These are phyloP conservation scores for Mayetiola destructor DNA, from an alignment of 2,888 invertebrate genomes.

Conservation along the genomic window DNA sequence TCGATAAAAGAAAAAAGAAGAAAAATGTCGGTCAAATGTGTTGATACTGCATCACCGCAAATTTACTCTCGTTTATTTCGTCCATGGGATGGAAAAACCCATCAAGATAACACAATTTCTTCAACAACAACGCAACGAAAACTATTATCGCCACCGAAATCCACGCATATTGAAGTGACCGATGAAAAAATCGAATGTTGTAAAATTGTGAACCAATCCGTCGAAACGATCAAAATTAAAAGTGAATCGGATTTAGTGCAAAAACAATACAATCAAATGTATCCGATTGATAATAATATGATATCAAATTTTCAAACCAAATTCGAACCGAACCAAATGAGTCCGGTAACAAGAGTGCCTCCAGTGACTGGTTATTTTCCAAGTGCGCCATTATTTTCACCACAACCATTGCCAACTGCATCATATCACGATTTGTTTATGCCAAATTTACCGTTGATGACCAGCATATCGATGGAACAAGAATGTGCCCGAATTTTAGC, in stretches of 20 bases:
- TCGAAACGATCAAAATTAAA: neutral
- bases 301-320: neutral
- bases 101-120: constrained; percentile 3
- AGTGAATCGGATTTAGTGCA: neutral
- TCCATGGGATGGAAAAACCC: constrained; percentile 40
- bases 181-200: neutral
- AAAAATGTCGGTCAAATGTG: constrained; percentile 24
- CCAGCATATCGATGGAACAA: constrained; percentile 41
- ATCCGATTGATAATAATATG: constrained; percentile 20
- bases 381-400: neutral
- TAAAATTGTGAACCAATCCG: neutral
- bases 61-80: constrained; percentile 43
- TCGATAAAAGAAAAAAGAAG: neutral
- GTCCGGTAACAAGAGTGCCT: neutral
- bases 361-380: neutral
- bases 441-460: constrained; percentile 22
- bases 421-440: neutral
- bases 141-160: neutral
- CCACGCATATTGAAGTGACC: neutral
- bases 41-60: constrained; percentile 31
- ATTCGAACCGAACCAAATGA: neutral
- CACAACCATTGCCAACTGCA: constrained; percentile 20
- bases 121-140: constrained; percentile 27
- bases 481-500: constrained; percentile 55
- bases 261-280: neutral